phyloP scores from a whole-genome alignment of 2,888 invertebrate genomes.

The Cryptops parisi region DNA sequence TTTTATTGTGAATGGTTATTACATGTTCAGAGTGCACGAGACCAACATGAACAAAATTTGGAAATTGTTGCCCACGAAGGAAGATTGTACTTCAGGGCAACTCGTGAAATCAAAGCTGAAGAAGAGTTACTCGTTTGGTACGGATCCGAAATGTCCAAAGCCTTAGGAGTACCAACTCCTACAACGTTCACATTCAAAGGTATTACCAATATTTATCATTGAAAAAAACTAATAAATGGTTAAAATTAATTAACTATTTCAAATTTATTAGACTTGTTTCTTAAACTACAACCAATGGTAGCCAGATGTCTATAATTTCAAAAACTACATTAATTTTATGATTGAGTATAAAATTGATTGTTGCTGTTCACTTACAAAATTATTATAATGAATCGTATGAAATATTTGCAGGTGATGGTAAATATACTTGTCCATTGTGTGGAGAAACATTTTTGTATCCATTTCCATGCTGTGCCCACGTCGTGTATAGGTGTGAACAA shows the following conservation, averaged over 20 bases:
- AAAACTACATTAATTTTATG: no score
- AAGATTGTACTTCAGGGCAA: conserved; percentile 28
- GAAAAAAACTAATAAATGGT: neutral
- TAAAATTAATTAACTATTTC: neutral
- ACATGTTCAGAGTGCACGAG: conserved; percentile 29
- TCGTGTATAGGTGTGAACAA: conserved; percentile 17
- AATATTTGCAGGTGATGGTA: conserved; percentile 15
- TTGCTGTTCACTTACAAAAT: no score
- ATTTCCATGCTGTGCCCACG: conserved; percentile 16
- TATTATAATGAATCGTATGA: no score
- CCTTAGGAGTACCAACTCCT: conserved; percentile 25
- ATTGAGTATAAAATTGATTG: no score
- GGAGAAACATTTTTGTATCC: conserved; percentile 16
- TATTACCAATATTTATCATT: neutral
- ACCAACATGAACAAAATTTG: conserved; percentile 31
- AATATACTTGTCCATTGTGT: conserved; percentile 17
- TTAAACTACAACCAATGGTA: no score
- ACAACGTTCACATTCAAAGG: conserved; percentile 15
- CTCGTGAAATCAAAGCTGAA: conserved; percentile 26
- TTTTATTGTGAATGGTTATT: conserved; percentile 27
- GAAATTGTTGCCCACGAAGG: conserved; percentile 28
- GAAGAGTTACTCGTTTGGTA: conserved; percentile 32
- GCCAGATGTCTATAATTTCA: no score
- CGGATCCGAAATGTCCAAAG: conserved; percentile 28
- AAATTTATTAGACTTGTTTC: no score